phyloP scores from a whole-genome alignment of 2,797 vertebrate species.

The Geotrypetes seraphini region DNA sequence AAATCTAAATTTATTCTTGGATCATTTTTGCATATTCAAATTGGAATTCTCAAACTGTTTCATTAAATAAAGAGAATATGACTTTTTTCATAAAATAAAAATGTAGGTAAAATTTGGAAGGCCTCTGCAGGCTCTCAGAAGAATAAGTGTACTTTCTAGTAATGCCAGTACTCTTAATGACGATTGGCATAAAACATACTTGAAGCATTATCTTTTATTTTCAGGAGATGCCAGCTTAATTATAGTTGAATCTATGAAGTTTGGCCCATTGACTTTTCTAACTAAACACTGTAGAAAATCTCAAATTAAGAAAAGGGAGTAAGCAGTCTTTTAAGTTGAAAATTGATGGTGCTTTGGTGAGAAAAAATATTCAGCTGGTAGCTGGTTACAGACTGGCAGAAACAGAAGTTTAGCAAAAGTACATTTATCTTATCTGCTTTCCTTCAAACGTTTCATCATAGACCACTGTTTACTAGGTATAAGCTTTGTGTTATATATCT shows the following conservation, averaged over 20 bases:
- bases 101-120: conserved; percentile 43
- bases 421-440: too few relatives aligned
- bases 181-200: conserved; percentile 56
- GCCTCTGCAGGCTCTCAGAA: conserved; percentile 40
- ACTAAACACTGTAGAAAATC: conserved; percentile 34
- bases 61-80: conserved; percentile 71
- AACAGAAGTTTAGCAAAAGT: too few relatives aligned
- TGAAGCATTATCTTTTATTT: conserved; percentile 46
- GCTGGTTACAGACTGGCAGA: too few relatives aligned
- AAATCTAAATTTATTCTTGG: conserved; percentile 37
- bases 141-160: conserved; percentile 56
- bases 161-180: conserved; percentile 53
- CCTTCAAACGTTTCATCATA: too few relatives aligned
- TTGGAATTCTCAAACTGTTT: conserved; percentile 47
- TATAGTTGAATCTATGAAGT: conserved; percentile 28
- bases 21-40: conserved; percentile 45
- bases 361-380: too few relatives aligned
- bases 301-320: too few relatives aligned
- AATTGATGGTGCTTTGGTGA: too few relatives aligned
- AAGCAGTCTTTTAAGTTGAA: too few relatives aligned
- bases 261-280: conserved; percentile 43
- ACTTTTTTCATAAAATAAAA: too few relatives aligned
- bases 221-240: conserved; percentile 36
- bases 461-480: too few relatives aligned
- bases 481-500: too few relatives aligned